These are phyloP conservation scores for Tamandua tetradactyla DNA, from an alignment of 2,797 vertebrate species.

Conservation along the genomic window DNA sequence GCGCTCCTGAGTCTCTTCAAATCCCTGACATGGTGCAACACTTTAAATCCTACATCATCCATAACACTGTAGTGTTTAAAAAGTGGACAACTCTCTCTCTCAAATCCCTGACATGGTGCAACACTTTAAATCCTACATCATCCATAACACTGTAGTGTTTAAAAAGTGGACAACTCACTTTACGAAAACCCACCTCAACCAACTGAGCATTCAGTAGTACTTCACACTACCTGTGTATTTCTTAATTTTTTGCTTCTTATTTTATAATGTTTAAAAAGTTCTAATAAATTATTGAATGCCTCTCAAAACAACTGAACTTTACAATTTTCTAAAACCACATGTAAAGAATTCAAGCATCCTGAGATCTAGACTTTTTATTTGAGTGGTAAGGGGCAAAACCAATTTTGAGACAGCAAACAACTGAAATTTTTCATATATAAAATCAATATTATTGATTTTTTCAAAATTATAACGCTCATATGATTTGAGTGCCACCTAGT, in stretches of 20 bases:
- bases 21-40: background rate
- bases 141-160: background rate
- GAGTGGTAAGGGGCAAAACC: conserved; percentile 44
- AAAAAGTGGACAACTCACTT: background rate
- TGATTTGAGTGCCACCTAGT: conserved; percentile 82
- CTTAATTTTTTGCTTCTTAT: conserved; percentile 51
- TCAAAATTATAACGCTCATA: conserved; percentile 12
- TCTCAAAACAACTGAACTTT: conserved; percentile 56
- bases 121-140: conserved; percentile 7
- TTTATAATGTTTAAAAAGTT: conserved; percentile 44
- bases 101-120: background rate
- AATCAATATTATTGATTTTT: background rate
- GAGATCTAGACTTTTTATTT: background rate
- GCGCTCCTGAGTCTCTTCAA: background rate
- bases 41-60: background rate
- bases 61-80: background rate
- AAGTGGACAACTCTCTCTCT: background rate
- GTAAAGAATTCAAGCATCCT: conserved; percentile 54
- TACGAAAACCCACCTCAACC: background rate
- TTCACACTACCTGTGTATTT: background rate
- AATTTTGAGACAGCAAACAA: conserved; percentile 59
- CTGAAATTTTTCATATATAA: conserved; percentile 49
- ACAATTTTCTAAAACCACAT: conserved; percentile 60
- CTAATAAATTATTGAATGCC: conserved; percentile 35
- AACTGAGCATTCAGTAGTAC: background rate